A percentile compares a stretch with the other conserved stretches of the same genome.
phyloP scores from a whole-genome alignment of 2,113 vertebrate species.

The Xenopus borealis region DNA sequence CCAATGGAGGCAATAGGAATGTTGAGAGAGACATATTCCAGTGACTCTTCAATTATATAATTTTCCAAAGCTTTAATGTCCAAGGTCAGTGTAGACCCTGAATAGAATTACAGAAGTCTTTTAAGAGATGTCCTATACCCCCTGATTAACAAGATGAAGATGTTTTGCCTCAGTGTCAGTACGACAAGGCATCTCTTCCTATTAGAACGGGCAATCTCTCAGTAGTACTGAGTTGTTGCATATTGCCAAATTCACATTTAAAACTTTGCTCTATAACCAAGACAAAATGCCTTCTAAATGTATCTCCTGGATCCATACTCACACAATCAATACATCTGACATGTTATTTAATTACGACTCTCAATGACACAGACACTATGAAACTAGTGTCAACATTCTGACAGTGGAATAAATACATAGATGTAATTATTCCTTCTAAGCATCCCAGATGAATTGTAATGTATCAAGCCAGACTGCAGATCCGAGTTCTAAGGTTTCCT shows the following conservation, averaged over 20 bases:
- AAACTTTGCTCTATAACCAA: conserved; percentile 57
- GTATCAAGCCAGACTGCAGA: conserved; percentile 63
- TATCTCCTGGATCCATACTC: conserved; percentile 62
- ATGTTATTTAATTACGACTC: conserved; percentile 76
- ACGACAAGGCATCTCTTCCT: conserved; percentile 64
- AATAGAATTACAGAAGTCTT: conserved; percentile 45
- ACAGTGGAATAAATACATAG: conserved; percentile 83
- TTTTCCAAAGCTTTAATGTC: conserved; percentile 9
- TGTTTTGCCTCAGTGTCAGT: conserved; percentile 45
- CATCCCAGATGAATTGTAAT: conserved; percentile 77
- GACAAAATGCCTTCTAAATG: conserved; percentile 61
- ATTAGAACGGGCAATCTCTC: conserved; percentile 52
- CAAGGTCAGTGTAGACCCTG: conserved; percentile 48
- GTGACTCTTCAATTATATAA: not conserved
- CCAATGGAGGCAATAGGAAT: too few species aligned
- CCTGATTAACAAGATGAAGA: conserved; percentile 50
- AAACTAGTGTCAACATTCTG: conserved; percentile 80
- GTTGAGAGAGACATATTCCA: too few species aligned
- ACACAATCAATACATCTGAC: conserved; percentile 73
- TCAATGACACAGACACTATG: conserved; percentile 74
- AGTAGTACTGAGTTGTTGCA: conserved; percentile 50
- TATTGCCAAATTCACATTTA: conserved; percentile 64
- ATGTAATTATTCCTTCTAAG: conserved; percentile 74
- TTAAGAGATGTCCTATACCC: conserved; percentile 33
- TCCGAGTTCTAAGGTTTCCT: conserved; percentile 83